Base-by-base conservation (phyloP, 2,797 vertebrate species). In the Rhinophrynus dorsalis region DNA sequence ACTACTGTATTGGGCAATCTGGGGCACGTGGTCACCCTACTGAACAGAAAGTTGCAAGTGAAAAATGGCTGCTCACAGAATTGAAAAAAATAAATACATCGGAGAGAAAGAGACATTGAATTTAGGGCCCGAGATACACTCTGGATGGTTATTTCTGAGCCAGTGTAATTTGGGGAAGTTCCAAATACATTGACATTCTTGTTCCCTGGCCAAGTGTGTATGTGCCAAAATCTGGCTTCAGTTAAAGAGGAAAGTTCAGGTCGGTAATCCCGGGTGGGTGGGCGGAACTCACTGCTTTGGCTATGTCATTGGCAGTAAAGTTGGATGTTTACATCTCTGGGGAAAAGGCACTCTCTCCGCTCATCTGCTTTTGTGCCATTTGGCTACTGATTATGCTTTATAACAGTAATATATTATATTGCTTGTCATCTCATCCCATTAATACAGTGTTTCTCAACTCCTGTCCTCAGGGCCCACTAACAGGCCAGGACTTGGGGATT, bases 291-390 rank as follows among this genome's bases (percentile, higher is more conserved):
- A 10, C n/a, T 6, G 3, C 1, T 38, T 15, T 38, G n/a, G 23
- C 8, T 18, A 15, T 30, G 27, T 38, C n/a, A 27, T 18, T 55
- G 38, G 37, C 26, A 17, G 27, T 4, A 6, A 2, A 15, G 5
- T 24, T 20, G 11, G 26, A 11, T 47, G 11, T 44, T 29, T 38
- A 15, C 26, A 15, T 54, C 35, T 20, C 35, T 44, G 62, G 18
- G 35, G 24, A 38, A 18, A 33, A 50, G 44, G 26, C 15, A 8
- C 30, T 30, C 9, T n/a, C n/a, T 15, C n/a, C 45, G n/a, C 50
- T 57, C 50, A 8, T 42, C 44, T 55, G 50, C 50, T 55, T 44
- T 18, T n/a, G n/a, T n/a, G n/a, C n/a, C n/a, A n/a, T n/a, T n/a
- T n/a, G n/a, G n/a, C 61, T 64, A 18, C 61, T 12, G 33, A 52